A percentile compares a stretch with the other conserved stretches of the same genome.
These are phyloP conservation scores for Acromyrmex heyeri DNA, from an alignment of 1,140 invertebrate species.

Conservation along the genomic window DNA sequence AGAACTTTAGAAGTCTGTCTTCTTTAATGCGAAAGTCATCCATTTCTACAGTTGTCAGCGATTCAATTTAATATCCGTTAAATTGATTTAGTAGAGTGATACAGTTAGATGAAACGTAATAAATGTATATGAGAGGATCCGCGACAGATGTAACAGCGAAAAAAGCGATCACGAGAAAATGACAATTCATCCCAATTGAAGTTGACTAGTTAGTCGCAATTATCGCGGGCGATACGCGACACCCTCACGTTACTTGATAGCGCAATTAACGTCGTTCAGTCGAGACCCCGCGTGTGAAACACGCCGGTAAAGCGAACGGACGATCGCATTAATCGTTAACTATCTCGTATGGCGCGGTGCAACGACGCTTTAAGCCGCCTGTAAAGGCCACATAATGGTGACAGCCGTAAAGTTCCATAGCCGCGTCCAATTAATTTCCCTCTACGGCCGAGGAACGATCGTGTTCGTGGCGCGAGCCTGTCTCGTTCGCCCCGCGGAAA, in stretches of 20 bases:
- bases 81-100: neutral
- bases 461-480: constrained; percentile 36
- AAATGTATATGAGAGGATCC: neutral
- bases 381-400: constrained; percentile 69
- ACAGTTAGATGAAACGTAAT: neutral
- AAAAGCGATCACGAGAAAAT: constrained; percentile 52
- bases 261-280: constrained; percentile 74
- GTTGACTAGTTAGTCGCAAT: constrained; percentile 67
- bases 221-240: constrained; percentile 61
- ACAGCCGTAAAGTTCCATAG: constrained; percentile 74
- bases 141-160: neutral
- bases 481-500: constrained; percentile 53
- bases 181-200: constrained; percentile 72
- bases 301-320: constrained; percentile 64
- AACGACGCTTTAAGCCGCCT: constrained; percentile 55
- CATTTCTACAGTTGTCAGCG: neutral
- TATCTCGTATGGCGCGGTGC: constrained; percentile 66
- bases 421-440: constrained; percentile 73
- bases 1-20: neutral
- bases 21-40: neutral
- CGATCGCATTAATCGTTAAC: constrained; percentile 78
- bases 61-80: constrained; percentile 11
- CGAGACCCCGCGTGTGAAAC: constrained; percentile 72
- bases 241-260: constrained; percentile 76
- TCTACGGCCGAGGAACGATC: constrained; percentile 48